Evolutionary conservation across 2,113 vertebrate species (phyloP), one percentile per base, ranked within the genome.

Genomic region (Zeus faber): DNA sequence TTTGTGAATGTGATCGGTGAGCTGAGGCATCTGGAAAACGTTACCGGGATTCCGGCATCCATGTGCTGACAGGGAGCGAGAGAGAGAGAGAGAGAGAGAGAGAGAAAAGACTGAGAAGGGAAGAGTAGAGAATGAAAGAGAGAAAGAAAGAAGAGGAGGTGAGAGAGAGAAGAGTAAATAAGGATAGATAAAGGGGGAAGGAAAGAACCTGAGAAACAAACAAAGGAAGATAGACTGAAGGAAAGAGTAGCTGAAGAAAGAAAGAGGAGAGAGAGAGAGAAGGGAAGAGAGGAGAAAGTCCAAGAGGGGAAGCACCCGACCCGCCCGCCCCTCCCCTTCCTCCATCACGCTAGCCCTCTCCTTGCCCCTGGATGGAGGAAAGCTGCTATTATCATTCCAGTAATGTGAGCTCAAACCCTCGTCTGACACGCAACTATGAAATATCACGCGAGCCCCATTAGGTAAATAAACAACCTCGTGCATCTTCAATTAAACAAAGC

Each of bases 371-470:
- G 73, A 77, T 73, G 71, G 67, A 81, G 72, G 76, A 81, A 83
- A 81, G 78, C 82, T 82, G 76, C 81, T 74, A 89, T 89, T 89
- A 89, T 80, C 87, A 89, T 89, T 87, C 85, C 87, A 82, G 61
- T 67, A 67, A 71, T 65, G 67, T 90, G 86, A 89, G 88, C 80
- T 89, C 87, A 87, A 81, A 66, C 69, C 58, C 72, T 74, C 2
- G 77, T 83, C 82, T 78, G 70, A 83, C 79, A 84, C 70, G 62
- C 75, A 88, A 89, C 79, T 72, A 85, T 83, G 84, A 89, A 84
- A 88, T 79, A 88, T 88, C 87, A 90, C 85, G 85, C 88, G 29
- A 89, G 69, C 70, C 35, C 73, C 77, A 86, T 85, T 82, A 82
- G 64, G 73, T 80, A 82, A 85, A 85, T 79, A 88, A 89, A 86